phyloP scores from a whole-genome alignment of 2,113 vertebrate species.

The Ptyas mucosa region DNA sequence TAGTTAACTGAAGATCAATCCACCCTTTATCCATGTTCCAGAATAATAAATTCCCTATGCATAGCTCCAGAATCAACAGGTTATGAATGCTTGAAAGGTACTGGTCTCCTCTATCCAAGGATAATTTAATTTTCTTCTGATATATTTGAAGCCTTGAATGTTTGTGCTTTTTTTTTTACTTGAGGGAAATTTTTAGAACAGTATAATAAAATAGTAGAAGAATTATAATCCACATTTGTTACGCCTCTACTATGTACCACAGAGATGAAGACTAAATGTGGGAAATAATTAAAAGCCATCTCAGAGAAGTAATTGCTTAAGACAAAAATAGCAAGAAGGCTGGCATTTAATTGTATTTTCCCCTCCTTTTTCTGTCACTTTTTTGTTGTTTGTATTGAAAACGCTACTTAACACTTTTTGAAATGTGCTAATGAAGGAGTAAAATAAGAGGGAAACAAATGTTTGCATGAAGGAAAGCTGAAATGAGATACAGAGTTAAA shows the following conservation, averaged over 20 bases:
- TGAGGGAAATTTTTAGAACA: background rate
- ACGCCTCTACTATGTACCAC: background rate
- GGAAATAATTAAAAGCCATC: background rate
- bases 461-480: background rate
- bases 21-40: background rate
- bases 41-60: background rate
- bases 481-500: background rate
- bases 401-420: slow-evolving; percentile 11
- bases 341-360: background rate
- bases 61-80: background rate
- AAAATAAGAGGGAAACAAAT: background rate
- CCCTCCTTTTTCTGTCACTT: background rate
- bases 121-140: background rate
- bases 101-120: background rate
- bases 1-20: background rate
- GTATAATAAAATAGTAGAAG: background rate
- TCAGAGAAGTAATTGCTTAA: background rate
- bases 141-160: background rate
- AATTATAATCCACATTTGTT: background rate
- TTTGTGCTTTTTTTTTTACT: background rate
- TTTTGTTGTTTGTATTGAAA: slow-evolving; percentile 2
- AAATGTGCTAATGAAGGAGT: background rate
- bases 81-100: background rate
- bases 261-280: background rate
- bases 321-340: background rate